phyloP scores from a whole-genome alignment of 2,113 vertebrate genomes.

The Redunca redunca region DNA sequence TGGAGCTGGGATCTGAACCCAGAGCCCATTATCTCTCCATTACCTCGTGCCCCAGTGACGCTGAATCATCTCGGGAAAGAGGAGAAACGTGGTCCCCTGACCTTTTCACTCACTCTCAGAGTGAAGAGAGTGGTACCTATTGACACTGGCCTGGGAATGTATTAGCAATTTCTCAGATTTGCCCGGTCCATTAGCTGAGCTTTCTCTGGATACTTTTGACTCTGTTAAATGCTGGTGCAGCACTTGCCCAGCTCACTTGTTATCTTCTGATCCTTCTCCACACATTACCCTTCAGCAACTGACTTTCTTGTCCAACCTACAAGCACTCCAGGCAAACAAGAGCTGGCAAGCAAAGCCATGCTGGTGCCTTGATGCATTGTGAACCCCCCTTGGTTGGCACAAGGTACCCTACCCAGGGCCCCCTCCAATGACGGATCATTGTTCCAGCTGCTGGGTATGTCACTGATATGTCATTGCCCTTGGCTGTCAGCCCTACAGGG shows the following conservation, averaged over 20 bases:
- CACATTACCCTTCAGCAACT: neutral
- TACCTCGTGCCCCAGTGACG: neutral
- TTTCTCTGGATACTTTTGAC: slow-evolving; percentile 17
- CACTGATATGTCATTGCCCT: neutral
- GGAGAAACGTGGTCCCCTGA: neutral
- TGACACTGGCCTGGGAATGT: neutral
- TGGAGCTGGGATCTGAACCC: slow-evolving; percentile 55
- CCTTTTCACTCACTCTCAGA: neutral
- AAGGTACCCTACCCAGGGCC: neutral
- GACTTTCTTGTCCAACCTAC: neutral
- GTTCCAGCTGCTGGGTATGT: neutral
- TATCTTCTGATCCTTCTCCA: neutral
- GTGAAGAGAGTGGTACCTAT: neutral
- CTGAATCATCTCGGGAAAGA: neutral
- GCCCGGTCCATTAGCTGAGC: slow-evolving; percentile 4
- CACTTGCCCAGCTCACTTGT: neutral
- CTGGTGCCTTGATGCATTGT: neutral
- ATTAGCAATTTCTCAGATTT: slow-evolving; percentile 39
- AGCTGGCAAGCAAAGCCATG: neutral
- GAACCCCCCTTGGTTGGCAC: accelerated
- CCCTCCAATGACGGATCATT: neutral
- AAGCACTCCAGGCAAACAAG: neutral
- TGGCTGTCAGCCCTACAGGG: neutral
- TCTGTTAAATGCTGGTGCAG: neutral
- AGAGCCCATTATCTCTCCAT: slow-evolving; percentile 53